Percentiles rank a stretch among this genome's conserved stretches.
phyloP scores from a whole-genome alignment of 2,888 invertebrate genomes.

The Lingula anatina region DNA sequence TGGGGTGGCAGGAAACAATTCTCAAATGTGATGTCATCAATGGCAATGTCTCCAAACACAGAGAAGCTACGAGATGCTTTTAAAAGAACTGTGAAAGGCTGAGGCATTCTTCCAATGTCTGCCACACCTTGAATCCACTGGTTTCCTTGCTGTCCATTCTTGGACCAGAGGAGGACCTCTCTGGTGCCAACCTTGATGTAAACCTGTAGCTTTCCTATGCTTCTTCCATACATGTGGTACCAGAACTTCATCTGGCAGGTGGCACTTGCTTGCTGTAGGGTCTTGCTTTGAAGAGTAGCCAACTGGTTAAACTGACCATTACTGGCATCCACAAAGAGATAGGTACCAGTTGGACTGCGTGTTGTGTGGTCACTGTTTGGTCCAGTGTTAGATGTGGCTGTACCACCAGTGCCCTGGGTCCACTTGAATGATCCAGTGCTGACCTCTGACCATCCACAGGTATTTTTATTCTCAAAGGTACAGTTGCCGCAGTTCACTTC shows the following conservation, averaged over 20 bases:
- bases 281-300: slow-evolving; percentile 26
- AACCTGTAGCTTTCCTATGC: slow-evolving; percentile 25
- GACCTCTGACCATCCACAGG: slow-evolving; percentile 31
- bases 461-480: slow-evolving; percentile 17
- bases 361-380: slow-evolving; percentile 37
- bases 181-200: slow-evolving; percentile 5
- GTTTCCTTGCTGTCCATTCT: slow-evolving; percentile 25
- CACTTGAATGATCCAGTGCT: slow-evolving; percentile 23
- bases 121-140: slow-evolving; percentile 19
- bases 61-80: slow-evolving; percentile 24
- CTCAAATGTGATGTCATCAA: slow-evolving; percentile 38
- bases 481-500: slow-evolving; percentile 34
- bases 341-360: slow-evolving; percentile 30
- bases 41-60: slow-evolving; percentile 28
- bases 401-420: slow-evolving; percentile 22
- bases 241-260: slow-evolving; percentile 32
- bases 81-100: slow-evolving; percentile 16
- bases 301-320: slow-evolving; percentile 15
- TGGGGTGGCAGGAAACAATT: slow-evolving; percentile 35
- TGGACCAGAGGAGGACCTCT: slow-evolving; percentile 19
- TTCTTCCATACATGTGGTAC: slow-evolving; percentile 35
- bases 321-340: slow-evolving; percentile 30
- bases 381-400: slow-evolving; percentile 25
- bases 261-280: slow-evolving; percentile 22
- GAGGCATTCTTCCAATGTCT: slow-evolving; percentile 1